Conservation (phyloP, 2,113 vertebrate genomes). For the Vanacampus margaritifer region DNA sequence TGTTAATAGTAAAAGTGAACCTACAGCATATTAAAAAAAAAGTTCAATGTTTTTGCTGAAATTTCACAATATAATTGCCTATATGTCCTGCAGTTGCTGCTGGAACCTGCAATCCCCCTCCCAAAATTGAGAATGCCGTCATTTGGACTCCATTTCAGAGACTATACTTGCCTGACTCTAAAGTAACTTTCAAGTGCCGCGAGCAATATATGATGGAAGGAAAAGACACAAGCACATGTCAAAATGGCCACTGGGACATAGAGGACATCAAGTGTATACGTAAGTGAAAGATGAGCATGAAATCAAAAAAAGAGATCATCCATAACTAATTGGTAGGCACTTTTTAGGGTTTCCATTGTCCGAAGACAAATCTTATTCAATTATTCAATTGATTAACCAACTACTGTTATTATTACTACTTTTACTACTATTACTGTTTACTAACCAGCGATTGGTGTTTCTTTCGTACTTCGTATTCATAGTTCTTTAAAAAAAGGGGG, state of each 20-base stretch:
- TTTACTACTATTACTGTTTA: no score
- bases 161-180: neutral
- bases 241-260: neutral
- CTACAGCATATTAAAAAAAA: no score
- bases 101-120: neutral
- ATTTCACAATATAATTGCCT: neutral
- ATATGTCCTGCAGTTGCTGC: neutral
- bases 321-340: no score
- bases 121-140: neutral
- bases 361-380: no score
- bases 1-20: no score
- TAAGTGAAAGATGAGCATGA: neutral
- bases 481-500: no score
- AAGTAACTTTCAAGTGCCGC: neutral
- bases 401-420: no score
- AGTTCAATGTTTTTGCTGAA: neutral
- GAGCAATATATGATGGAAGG: neutral
- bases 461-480: no score
- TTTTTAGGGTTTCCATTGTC: no score
- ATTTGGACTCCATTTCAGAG: neutral
- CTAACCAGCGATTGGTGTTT: no score
- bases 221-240: constrained; percentile 3
- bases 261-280: neutral
- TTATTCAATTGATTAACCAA: no score
- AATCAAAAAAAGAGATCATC: no score